These are phyloP conservation scores for Microctonus hyperodae DNA, from an alignment of 2,888 invertebrate species.

Conservation along the genomic window DNA sequence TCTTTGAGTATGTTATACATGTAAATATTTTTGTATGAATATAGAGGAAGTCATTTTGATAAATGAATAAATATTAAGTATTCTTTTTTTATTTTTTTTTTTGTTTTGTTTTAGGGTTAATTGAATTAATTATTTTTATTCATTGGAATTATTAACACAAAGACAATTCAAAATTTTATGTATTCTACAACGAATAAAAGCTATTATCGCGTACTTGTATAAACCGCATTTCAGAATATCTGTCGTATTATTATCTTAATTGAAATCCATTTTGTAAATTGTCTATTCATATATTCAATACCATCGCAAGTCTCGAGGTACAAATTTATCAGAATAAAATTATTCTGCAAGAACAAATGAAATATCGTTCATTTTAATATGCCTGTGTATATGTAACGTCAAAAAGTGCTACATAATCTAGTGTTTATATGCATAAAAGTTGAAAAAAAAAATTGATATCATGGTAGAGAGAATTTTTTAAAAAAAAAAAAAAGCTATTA, in stretches of 20 bases:
- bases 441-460: not conserved
- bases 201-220: not conserved
- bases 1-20: no score
- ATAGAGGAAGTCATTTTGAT: not conserved
- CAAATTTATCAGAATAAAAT: no score
- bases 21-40: no score
- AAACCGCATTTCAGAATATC: not conserved
- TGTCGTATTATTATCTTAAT: not conserved
- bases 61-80: no score
- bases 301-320: not conserved
- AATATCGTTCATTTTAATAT: not conserved
- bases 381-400: not conserved
- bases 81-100: no score
- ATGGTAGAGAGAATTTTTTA: not conserved
- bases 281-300: not conserved
- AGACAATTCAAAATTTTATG: not conserved
- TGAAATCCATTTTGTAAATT: not conserved
- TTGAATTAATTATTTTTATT: no score
- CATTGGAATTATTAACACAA: not conserved
- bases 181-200: not conserved
- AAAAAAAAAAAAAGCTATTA: not conserved
- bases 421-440: not conserved
- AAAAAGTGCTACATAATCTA: no score
- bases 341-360: not conserved
- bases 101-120: no score